phyloP scores from a whole-genome alignment of 2,888 invertebrate species.

The Noctua janthe region DNA sequence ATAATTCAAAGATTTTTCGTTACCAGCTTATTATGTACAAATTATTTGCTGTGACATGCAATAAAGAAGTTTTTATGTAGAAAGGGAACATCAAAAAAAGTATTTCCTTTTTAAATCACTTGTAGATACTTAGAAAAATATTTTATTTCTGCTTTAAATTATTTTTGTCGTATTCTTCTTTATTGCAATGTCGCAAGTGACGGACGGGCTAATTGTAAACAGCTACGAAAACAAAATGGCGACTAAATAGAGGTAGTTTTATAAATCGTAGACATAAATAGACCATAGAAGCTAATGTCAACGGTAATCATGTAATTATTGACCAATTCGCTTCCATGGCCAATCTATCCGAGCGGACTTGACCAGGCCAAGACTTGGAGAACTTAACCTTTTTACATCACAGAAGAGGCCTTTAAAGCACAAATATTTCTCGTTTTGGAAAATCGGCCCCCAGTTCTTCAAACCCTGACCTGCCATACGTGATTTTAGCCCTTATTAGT shows the following conservation, averaged over 20 bases:
- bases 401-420: constrained; percentile 30
- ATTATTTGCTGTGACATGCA: constrained; percentile 61
- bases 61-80: constrained; percentile 55
- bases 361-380: constrained; percentile 36
- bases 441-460: constrained; percentile 16
- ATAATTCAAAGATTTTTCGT: constrained; percentile 73
- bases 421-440: constrained; percentile 40
- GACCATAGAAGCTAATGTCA: constrained; percentile 69
- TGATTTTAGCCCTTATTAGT: constrained; percentile 66
- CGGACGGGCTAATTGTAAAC: constrained; percentile 73
- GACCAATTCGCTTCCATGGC: constrained; percentile 80
- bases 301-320: constrained; percentile 67
- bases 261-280: constrained; percentile 70
- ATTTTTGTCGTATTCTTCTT: constrained; percentile 43
- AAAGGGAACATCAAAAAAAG: not conserved
- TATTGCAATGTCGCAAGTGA: constrained; percentile 58
- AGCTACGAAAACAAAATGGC: constrained; percentile 71
- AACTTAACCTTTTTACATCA: constrained; percentile 6
- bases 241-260: constrained; percentile 78
- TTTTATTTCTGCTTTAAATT: constrained; percentile 12
- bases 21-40: constrained; percentile 72
- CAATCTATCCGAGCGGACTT: constrained; percentile 66
- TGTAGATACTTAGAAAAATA: constrained; percentile 38
- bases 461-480: constrained; percentile 45
- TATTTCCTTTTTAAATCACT: constrained; percentile 19